Conservation (phyloP, 2,888 invertebrate genomes). For the Lycia hirtaria region DNA sequence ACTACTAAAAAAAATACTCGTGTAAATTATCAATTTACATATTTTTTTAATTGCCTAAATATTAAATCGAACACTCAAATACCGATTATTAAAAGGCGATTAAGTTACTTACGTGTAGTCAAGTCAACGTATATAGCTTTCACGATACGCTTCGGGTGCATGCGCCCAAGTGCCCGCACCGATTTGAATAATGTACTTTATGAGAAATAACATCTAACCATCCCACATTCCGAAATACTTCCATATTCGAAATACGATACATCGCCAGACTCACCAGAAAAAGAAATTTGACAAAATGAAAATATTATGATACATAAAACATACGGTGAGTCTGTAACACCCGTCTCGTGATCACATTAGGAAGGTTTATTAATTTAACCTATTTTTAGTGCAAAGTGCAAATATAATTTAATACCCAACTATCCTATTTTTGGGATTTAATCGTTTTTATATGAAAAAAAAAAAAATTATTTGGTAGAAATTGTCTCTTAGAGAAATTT, state of each 20-base stretch:
- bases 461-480: conserved; percentile 60
- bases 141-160: conserved; percentile 16
- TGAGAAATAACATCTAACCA: conserved; percentile 47
- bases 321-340: conserved; percentile 46
- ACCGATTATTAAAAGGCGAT: too few relatives aligned
- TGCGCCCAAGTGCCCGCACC: conserved; percentile 23
- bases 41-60: too few relatives aligned
- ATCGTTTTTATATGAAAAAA: conserved; percentile 52
- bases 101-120: too few relatives aligned
- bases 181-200: conserved; percentile 37
- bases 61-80: too few relatives aligned
- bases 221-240: conserved; percentile 39
- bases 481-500: conserved; percentile 30
- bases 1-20: too few relatives aligned
- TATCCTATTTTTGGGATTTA: conserved; percentile 57
- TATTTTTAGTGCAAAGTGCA: conserved; percentile 67
- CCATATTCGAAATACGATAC: conserved; percentile 41
- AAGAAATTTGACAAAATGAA: conserved; percentile 43
- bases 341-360: conserved; percentile 35
- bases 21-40: too few relatives aligned
- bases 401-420: conserved; percentile 59
- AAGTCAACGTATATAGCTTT: too few relatives aligned
- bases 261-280: conserved; percentile 49
- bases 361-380: conserved; percentile 55
- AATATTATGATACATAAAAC: conserved; percentile 49